Evolutionary conservation across 2,113 vertebrate species (phyloP), one percentile per base, ranked within the genome.

Genomic region (Chamaea fasciata): DNA sequence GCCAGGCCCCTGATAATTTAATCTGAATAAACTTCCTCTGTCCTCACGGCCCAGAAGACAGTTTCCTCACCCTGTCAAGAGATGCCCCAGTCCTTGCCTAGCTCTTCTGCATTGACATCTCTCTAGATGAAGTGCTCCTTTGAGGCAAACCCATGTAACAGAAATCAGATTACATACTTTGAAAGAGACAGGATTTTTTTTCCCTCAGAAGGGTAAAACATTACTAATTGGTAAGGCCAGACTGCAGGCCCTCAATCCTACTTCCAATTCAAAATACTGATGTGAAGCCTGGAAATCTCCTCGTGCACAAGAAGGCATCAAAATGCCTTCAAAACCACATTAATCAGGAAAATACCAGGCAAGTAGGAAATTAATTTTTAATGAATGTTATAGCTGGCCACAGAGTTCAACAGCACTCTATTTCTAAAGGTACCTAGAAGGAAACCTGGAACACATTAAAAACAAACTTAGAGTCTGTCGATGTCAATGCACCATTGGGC

Each of bases 361-460:
- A 90, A 83, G 53, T 19, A 87, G 49, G 62, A 91, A 87, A 95
- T 89, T 49, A 83, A 85, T 89, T 95, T 96, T 87, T 95, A 92
- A 95, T 79, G 49, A 89, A 85, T 87, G 87, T 73, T 85, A 33
- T 37, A 89, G 74, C 70, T 68, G 20, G 26, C 49, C 84, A 80
- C 71, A 78, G 78, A 91, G 67, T 85, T 96, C 87, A 95, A 79
- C 41, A 70, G 35, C 53, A 17, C 27, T 84, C 31, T 76, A 13
- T 90, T 87, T 94, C 33, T 31, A 65, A 73, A 73, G 27, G 9
- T 71, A 71, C 42, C 77, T 60, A 69, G 62, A 78, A 80, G 44
- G 26, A 92, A 94, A 83, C 46, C 46, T 39, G 33, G 28, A 26
- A n/a, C 17, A 27, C 5, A 10, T 68, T 60, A 64, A 91, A 87